Percentiles rank a stretch among this genome's conserved stretches.
phyloP scores from a whole-genome alignment of 2,113 vertebrate genomes.

The Chloropsis cyanopogon region DNA sequence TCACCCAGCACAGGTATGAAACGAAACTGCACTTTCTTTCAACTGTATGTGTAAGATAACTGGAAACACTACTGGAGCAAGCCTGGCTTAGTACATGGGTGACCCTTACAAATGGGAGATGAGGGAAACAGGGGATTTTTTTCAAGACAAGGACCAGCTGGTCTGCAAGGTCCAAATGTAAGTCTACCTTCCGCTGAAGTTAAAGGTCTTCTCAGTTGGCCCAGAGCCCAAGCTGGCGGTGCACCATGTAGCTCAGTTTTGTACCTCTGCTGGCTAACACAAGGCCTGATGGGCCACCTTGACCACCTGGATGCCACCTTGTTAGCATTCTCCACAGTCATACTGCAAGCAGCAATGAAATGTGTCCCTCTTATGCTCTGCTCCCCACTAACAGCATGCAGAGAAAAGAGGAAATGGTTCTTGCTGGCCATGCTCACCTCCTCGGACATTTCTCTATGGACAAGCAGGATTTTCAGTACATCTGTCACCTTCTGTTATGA shows the following conservation, averaged over 20 bases:
- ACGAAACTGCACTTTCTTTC: neutral
- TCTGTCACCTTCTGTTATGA: neutral
- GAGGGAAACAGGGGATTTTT: neutral
- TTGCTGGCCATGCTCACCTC: neutral
- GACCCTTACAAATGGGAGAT: neutral
- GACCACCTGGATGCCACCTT: neutral
- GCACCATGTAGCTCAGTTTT: neutral
- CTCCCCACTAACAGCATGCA: neutral
- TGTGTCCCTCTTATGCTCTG: neutral
- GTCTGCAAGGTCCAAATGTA: neutral
- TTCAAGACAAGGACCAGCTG: neutral
- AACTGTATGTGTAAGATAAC: neutral
- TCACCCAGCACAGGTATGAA: neutral
- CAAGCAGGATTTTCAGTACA: neutral
- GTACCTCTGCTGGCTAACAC: neutral
- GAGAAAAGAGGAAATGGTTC: neutral
- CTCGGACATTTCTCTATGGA: neutral
- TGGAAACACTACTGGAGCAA: neutral
- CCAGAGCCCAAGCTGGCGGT: neutral
- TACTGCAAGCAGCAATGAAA: fast-evolving
- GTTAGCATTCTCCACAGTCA: neutral
- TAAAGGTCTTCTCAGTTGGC: neutral
- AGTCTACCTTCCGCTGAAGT: neutral
- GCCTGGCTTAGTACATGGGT: neutral
- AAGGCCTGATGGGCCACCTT: neutral